Evolutionary conservation across 2,113 vertebrate genomes (phyloP), one percentile per base, ranked within the genome.

Genomic region (Peromyscus californicus): DNA sequence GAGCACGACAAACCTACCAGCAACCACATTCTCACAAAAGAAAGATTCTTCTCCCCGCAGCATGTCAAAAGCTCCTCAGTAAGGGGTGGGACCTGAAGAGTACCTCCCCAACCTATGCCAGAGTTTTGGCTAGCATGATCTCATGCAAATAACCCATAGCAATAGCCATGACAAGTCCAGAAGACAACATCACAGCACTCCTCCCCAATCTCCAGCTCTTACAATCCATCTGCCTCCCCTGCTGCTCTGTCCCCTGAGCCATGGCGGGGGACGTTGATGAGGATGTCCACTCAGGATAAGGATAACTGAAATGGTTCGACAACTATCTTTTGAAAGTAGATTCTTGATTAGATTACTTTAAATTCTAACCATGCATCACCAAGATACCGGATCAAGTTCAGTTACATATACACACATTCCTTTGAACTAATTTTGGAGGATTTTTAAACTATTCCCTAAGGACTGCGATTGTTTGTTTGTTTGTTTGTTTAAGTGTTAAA

Each of bases 311-410:
- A 67, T 48, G 78, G 92, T 93, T 91, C 22, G 76, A 61, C 22
- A 85, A 48, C 26, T 61, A 33, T 78, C 85, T 80, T 88, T 86
- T 16, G 24, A 92, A 96, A 94, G 31, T 39, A 21, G 57, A 42
- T 90, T 97, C 76, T 65, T 89, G 51, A 96, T 96, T 75, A 95
- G 48, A 48, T 88, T 88, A 72, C 31, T 94, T 97, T 42, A 45
- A 72, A 94, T 85, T 48, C 79, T 89, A 91, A 93, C 51, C 61
- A 7, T 22, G 15, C 31, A 29, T 61, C 75, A 91, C 75, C 74
- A 93, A 36, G 42, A 80, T 88, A 75, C 42, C 54, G 54, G 36
- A 93, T 82, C 57, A 76, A 70, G 8, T 90, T 93, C 19, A 74
- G 21, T 93, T 92, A 86, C 4, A 89, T 51, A 51, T 24, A 59